Conservation (phyloP, 1,140 invertebrate genomes). For the Habropoda laboriosa region DNA sequence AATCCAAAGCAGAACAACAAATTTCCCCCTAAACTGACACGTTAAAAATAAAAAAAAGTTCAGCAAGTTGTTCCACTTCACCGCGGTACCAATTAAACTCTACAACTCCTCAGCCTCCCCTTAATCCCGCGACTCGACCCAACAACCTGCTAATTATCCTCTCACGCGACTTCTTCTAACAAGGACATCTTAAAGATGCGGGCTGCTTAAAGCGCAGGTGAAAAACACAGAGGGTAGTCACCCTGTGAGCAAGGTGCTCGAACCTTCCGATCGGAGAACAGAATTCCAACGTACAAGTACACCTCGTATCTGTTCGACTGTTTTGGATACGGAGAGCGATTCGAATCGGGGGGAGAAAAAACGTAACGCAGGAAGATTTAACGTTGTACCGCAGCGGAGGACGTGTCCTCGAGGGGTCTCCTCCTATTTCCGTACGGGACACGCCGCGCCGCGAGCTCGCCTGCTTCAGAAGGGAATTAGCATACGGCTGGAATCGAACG, state of each 20-base stretch:
- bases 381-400: conserved; percentile 30
- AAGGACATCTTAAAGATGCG: conserved; percentile 40
- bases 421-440: conserved; percentile 57
- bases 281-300: no score
- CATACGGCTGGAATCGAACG: conserved; percentile 72
- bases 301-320: not conserved
- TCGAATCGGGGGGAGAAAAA: conserved; percentile 22
- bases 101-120: no score
- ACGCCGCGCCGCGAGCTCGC: conserved; percentile 47
- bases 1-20: no score
- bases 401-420: conserved; percentile 51
- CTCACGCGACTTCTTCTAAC: no score
- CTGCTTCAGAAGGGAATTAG: conserved; percentile 71
- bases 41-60: no score
- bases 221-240: conserved; percentile 32
- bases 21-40: no score
- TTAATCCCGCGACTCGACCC: no score
- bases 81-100: no score
- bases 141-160: no score
- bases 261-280: no score
- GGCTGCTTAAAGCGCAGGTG: conserved; percentile 54
- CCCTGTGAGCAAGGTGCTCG: conserved; percentile 29
- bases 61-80: no score
- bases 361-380: conserved; percentile 46
- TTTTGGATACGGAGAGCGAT: not conserved